Evolutionary conservation across 2,113 vertebrate genomes (phyloP).

Genomic region (Alligator mississippiensis): DNA sequence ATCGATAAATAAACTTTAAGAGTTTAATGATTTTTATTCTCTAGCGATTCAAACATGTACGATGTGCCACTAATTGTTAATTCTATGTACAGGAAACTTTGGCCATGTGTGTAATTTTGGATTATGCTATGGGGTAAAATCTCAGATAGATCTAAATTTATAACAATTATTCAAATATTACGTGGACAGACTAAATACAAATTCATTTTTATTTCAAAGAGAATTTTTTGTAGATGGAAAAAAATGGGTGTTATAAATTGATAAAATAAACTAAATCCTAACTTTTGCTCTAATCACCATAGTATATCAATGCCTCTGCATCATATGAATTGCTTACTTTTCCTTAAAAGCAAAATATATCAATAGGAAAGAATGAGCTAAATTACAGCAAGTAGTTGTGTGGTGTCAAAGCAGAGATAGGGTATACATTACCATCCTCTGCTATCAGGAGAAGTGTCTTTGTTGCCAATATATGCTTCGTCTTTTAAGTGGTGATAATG

Average conservation of each 20-base stretch:
- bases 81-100: constrained; percentile 18
- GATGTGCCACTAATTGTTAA: constrained; percentile 29
- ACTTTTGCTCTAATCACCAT: background rate
- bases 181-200: background rate
- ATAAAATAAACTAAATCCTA: background rate
- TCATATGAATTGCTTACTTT: background rate
- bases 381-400: background rate
- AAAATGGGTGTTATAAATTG: background rate
- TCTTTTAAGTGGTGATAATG: background rate
- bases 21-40: constrained; percentile 69
- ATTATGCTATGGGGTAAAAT: background rate
- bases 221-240: background rate
- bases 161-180: background rate
- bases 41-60: constrained; percentile 40
- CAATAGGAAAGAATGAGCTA: background rate
- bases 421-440: background rate
- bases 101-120: background rate
- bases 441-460: background rate
- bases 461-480: constrained; percentile 1
- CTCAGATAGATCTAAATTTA: background rate
- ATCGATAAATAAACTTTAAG: constrained; percentile 78
- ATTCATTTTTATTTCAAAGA: background rate
- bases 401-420: background rate
- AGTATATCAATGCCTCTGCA: background rate
- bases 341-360: background rate